Base-by-base conservation (phyloP, 2,797 vertebrate genomes). In the Poeciliopsis paucimaculata region DNA sequence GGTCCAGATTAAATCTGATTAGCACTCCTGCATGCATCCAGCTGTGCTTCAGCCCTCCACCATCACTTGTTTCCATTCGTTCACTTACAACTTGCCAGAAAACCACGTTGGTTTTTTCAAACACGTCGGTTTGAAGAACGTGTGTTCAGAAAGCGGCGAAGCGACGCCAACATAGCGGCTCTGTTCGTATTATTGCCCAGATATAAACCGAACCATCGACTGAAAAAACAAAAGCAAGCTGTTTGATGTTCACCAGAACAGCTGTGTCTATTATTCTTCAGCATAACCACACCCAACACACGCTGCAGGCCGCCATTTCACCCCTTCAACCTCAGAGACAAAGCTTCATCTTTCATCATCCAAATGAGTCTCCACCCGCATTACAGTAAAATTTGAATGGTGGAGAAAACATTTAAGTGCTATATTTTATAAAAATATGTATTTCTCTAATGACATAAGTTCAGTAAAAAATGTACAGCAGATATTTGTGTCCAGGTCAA, bases 11-110 rank as follows among this genome's bases (percentile, higher is more conserved):
- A 64, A 87, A 85, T 81, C 36, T 53, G 80, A 92, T 87, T 86
- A 90, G 83, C 73, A 62, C 77, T 82, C 78, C 77, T 82, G 60
- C 53, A 66, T 23, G 2, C 71, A 73, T 64, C 74, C 62, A 68
- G 51, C 76, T 51, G 6, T 1, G 64, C 26, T 11, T 41, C 68
- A 71, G 73, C 76, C 82, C 66, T 51, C 76, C 82, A 43, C 73
- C 46, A 5, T 70, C 45, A 88, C 13, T 41, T 80, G 82, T 76
- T 45, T n/a, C 80, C 86, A 86, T 87, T 93, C 92, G 90, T 89
- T 87, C 72, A 20, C 28, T 41, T 49, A 80, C 86, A 78, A 60
- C 86, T 77, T 31, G 88, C 90, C 74, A 77, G 82, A 93, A 92
- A 87, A 89, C 81, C 91, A 85, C 87, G 86, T 34, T 34, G 2